phyloP scores from a whole-genome alignment of 2,797 vertebrate genomes.

The Acanthornis magna region DNA sequence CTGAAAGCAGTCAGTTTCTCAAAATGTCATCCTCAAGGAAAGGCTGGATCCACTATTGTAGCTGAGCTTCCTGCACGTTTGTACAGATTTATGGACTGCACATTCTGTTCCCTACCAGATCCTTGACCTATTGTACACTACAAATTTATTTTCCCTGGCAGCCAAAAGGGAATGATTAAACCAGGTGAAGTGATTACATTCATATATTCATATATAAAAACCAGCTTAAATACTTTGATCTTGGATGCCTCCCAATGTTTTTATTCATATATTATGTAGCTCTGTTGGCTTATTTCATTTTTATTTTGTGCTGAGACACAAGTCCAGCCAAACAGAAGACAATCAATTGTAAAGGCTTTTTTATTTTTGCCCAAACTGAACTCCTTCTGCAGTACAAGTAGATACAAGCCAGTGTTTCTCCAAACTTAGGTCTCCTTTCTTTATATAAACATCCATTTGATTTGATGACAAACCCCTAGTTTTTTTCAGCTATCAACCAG shows the following conservation, averaged over 20 bases:
- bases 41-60: background rate
- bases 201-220: background rate
- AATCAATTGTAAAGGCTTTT: background rate
- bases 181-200: background rate
- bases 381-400: background rate
- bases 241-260: background rate
- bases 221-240: background rate
- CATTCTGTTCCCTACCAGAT: constrained; percentile 25
- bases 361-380: background rate
- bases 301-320: background rate
- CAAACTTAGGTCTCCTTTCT: background rate
- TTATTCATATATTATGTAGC: background rate
- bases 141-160: constrained; percentile 27
- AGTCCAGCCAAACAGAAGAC: background rate
- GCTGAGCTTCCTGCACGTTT: background rate
- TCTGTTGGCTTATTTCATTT: background rate
- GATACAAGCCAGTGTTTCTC: background rate
- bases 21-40: constrained; percentile 47
- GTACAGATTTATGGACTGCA: constrained; percentile 41
- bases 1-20: constrained; percentile 44
- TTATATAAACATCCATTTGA: background rate
- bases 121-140: constrained; percentile 16
- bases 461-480: background rate
- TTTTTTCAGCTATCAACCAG: background rate
- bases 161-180: constrained; percentile 22